Evolutionary conservation across 2,888 invertebrate genomes (phyloP), one percentile per base, ranked within the genome.

Genomic region (Melieria picta): DNA sequence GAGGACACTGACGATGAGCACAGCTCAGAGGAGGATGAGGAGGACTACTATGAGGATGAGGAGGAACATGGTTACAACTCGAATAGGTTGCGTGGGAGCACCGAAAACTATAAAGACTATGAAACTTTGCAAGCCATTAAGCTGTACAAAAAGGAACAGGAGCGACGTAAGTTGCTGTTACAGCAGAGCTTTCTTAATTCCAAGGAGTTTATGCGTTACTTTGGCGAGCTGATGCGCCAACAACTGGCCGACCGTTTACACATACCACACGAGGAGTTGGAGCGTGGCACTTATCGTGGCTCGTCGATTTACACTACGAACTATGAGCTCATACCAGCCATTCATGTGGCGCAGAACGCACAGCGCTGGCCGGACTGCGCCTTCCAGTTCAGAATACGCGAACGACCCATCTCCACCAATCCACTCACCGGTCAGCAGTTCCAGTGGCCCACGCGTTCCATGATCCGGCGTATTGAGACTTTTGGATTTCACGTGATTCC

Each of bases 341-440:
- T 93, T 30, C 83, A 84, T 75, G 82, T 85, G 11, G 81, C 85
- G 0, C 80, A 84, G 46, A 80, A 79, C 58, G 80, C 79, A 1
- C 87, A 89, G 77, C 89, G 90, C n/a, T 94, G 94, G 94, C 94
- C 94, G 0, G 89, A 89, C 76, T 89, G 90, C 76, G 93, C 93
- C 0, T 89, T 90, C 77, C 91, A 91, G 76, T 94, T 93, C 90
- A 86, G 90, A 30, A 85, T 89, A 65, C 88, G 93, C 66, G 87
- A 89, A 60, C 88, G 92, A 65, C 89, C 89, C 58, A 87, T 88
- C 16, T 88, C 89, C 62, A 88, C 86, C 63, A 90, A 91, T 81
- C 89, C 89, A 1, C 87, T 89, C 77, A 90, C 89, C 0, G 90
- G 89, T 69, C 89, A 89, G 61, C 88, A 87, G 71, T 90, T 90